Evolutionary conservation across 1,140 invertebrate species (phyloP).

Genomic region (Rhyacophila brunnea): DNA sequence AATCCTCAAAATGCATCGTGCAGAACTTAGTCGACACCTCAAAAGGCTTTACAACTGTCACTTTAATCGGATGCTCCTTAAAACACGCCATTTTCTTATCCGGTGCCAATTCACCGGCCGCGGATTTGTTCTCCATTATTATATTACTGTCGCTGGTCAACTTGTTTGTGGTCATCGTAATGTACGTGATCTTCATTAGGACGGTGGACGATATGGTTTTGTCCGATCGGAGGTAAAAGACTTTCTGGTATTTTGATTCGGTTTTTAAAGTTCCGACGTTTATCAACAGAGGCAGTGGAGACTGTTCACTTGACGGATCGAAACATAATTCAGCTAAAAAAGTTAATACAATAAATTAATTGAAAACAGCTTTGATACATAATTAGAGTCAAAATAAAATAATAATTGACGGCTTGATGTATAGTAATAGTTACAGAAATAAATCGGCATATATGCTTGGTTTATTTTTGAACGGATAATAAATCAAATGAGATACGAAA

Average conservation of each 20-base stretch:
- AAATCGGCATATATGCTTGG: too few species aligned
- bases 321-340: slow-evolving; percentile 55
- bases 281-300: slow-evolving; percentile 47
- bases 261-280: slow-evolving; percentile 44
- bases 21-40: slow-evolving; percentile 68
- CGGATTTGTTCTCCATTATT: slow-evolving; percentile 26
- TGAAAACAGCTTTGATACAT: too few species aligned
- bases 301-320: slow-evolving; percentile 48
- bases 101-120: slow-evolving; percentile 35
- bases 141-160: slow-evolving; percentile 16
- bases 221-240: slow-evolving; percentile 61
- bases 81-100: slow-evolving; percentile 48
- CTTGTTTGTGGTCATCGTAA: slow-evolving; percentile 36
- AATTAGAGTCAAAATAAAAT: too few species aligned
- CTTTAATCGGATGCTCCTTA: slow-evolving; percentile 61
- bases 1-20: slow-evolving; percentile 62
- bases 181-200: slow-evolving; percentile 55
- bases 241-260: slow-evolving; percentile 40
- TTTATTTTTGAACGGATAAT: too few species aligned
- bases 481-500: too few species aligned
- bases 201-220: slow-evolving; percentile 59
- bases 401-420: too few species aligned
- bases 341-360: slow-evolving; percentile 1
- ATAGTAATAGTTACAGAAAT: too few species aligned
- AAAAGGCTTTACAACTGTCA: slow-evolving; percentile 68